Evolutionary conservation across 2,797 vertebrate species (phyloP), one percentile per base, ranked within the genome.

Genomic region (Sebastes alutus): DNA sequence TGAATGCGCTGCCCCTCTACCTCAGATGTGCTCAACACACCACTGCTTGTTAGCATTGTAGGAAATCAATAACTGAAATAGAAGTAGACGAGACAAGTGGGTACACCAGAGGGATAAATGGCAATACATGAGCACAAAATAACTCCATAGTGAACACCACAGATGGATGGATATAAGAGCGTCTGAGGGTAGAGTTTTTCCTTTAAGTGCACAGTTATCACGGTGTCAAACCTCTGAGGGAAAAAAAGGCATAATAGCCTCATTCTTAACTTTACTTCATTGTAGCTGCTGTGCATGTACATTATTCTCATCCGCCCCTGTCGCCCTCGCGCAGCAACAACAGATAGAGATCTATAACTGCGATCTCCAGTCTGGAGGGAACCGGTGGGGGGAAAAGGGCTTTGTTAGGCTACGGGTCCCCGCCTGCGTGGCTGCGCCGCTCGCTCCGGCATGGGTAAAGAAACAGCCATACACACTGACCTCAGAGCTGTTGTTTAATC

Each of bases 401-500:
- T 89, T 72, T 85, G 85, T 77, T 61, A 71, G 85, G 82, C 77
- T 81, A 42, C 27, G 9, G 38, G 82, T 85, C 70, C 83, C 78
- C 14, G 70, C 70, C 86, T 80, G 87, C 84, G 35, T 3, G 62
- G 67, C 64, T 62, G 63, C 30, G 25, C 85, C 2, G 64, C 87
- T 4, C 42, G 66, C 82, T 83, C 71, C 87, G 69, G 85, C 83
- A 49, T 11, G 87, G 85, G 88, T 66, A 86, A 84, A 87, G 87
- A 90, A 85, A 71, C 87, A 82, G 78, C 81, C 79, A 35, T 73
- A 22, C 87, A 83, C 83, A 58, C 91, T 90, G 90, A 94, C 92
- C 92, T 90, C 87, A 88, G 89, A 89, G 92, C 92, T 88, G 92
- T 93, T 93, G 92, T 95, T 95, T 95, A 95, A 95, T 95, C 94